Percentiles rank a stretch among this genome's conserved stretches.
Conservation (phyloP, 2,888 invertebrate genomes). For the Ephialtes manifestator region DNA sequence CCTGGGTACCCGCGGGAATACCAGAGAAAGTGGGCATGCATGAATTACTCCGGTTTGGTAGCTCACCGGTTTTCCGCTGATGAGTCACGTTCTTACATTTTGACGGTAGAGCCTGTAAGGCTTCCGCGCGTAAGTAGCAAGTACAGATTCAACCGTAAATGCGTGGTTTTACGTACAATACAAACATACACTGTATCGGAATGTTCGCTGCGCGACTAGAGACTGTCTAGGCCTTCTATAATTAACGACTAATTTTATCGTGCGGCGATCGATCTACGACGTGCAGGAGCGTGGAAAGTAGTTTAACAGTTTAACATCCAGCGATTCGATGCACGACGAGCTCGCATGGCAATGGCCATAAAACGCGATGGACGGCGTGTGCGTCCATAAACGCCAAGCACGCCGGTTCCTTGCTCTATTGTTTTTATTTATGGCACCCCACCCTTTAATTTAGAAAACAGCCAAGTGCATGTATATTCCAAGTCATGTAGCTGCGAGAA, state of each 20-base stretch:
- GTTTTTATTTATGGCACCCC: slow-evolving; percentile 11
- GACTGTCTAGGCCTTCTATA: slow-evolving; percentile 23
- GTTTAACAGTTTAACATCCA: not conserved
- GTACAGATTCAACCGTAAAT: not conserved
- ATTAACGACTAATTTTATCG: slow-evolving; percentile 59
- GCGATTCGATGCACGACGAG: slow-evolving; percentile 1
- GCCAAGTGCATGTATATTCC: not conserved
- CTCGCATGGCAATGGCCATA: slow-evolving; percentile 26
- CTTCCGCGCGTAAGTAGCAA: not conserved
- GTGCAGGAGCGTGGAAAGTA: slow-evolving; percentile 42
- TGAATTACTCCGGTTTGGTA: slow-evolving; percentile 29
- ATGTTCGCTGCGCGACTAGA: not conserved
- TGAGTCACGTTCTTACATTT: slow-evolving; percentile 43
- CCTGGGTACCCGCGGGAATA: not conserved
- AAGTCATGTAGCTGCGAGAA: not conserved
- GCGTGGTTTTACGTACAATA: not conserved
- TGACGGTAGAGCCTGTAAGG: slow-evolving; percentile 29
- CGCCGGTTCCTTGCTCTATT: not conserved
- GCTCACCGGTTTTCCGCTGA: slow-evolving; percentile 37
- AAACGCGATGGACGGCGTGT: not conserved
- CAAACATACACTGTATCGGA: not conserved
- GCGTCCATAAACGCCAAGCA: not conserved
- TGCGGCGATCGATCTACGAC: slow-evolving; percentile 46
- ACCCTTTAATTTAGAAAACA: not conserved
- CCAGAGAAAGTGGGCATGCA: not conserved